Evolutionary conservation across 2,888 invertebrate genomes (phyloP), one percentile per base, ranked within the genome.

Genomic region (Oscheius onirici): DNA sequence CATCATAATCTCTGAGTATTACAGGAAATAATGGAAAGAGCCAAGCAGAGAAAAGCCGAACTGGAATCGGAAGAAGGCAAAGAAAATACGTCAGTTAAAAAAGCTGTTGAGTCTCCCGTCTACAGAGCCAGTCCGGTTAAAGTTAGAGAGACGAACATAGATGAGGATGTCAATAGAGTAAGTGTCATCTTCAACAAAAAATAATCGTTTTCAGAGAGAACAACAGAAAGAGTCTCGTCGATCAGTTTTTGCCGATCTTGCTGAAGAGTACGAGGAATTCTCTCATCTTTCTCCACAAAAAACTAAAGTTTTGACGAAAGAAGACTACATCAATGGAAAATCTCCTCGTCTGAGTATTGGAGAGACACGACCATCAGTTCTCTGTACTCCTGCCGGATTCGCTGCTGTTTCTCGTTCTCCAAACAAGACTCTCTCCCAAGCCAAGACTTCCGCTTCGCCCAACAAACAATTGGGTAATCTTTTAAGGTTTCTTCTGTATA

Each of bases 291-390:
- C 63, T 8, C 73, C 49, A 41, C 72, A 52, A 34, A 71, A 69
- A 52, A 66, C 34, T 5, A 28, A 24, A 40, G 72, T 72, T 28
- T 70, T 69, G 28, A 74, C 79, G 28, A 81, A 81, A 57, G 81
- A 81, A 54, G 74, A 78, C 11, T 79, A 65, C 60, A 73, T 75
- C 72, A 79, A 78, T 61, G 81, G 81, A 43, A 55, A 51, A 72
- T 77, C 79, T 15, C 81, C 79, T 3, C 65, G 79, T 44, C 69
- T 78, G 63, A 77, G 76, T 51, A 72, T 78, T 20, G 81, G 81
- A 52, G 79, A 81, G 74, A 78, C 73, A 15, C 72, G 80, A 5
- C 67, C 80, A 2, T 72, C 78, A 1, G 76, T 80, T 24, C 49
- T 80, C 17, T 77, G 74, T 61, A 74, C 76, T 15, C 78, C 78